Percentiles rank a stretch among this genome's conserved stretches.
phyloP scores from a whole-genome alignment of 2,113 vertebrate species.

The Pelmatolapia mariae region DNA sequence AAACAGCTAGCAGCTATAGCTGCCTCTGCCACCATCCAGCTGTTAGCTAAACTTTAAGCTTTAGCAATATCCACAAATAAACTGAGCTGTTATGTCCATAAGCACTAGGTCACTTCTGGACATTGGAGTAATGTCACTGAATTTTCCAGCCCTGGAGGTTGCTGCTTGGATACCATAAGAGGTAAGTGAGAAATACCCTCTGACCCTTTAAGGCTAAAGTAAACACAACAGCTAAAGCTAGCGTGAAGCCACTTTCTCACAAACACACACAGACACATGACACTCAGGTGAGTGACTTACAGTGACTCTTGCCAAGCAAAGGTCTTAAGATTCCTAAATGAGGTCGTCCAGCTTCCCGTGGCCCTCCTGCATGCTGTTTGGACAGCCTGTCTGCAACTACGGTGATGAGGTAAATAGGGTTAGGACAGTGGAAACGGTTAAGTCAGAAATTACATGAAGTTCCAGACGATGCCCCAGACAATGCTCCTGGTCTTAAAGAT shows the following conservation, averaged over 20 bases:
- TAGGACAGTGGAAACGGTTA: slow-evolving; percentile 3
- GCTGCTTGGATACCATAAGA: neutral
- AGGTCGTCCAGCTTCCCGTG: neutral
- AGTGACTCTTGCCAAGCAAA: slow-evolving; percentile 6
- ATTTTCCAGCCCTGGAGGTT: neutral
- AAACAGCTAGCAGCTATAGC: neutral
- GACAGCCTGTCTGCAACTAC: neutral
- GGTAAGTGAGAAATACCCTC: neutral
- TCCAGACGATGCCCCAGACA: slow-evolving; percentile 33
- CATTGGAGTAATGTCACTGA: neutral
- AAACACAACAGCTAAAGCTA: neutral
- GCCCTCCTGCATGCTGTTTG: neutral
- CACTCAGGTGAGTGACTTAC: slow-evolving; percentile 17
- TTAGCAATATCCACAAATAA: neutral
- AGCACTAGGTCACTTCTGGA: neutral
- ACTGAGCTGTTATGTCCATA: neutral
- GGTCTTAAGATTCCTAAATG: slow-evolving; percentile 9
- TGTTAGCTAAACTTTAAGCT: neutral
- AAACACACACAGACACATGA: neutral
- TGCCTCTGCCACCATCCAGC: neutral
- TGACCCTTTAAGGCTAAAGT: neutral
- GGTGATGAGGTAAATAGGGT: neutral
- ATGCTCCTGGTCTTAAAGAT: neutral
- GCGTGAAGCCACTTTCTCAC: neutral
- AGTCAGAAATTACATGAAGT: neutral